Conservation (phyloP, 2,888 invertebrate genomes). For the Teleiodes luculella region DNA sequence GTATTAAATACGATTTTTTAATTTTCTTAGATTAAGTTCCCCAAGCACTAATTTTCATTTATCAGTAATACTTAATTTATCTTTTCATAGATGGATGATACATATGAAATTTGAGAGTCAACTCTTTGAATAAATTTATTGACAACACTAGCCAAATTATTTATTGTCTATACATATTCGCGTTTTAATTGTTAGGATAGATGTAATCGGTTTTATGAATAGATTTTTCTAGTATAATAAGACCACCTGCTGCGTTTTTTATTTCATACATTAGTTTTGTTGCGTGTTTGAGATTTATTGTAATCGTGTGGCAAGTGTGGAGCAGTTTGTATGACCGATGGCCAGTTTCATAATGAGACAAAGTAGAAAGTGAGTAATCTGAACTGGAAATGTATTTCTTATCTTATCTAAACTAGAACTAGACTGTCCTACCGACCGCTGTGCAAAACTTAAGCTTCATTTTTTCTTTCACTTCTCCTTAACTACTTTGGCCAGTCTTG, state of each 20-base stretch:
- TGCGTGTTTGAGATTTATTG: not conserved
- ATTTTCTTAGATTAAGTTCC: no score
- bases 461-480: no score
- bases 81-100: no score
- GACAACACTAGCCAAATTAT: constrained; percentile 29
- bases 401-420: no score
- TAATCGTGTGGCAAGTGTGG: not conserved
- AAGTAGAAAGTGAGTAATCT: no score
- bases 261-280: constrained; percentile 31
- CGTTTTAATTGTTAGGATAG: constrained; percentile 38
- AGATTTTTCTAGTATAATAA: constrained; percentile 11
- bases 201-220: constrained; percentile 24
- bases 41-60: no score
- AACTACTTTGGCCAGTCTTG: no score
- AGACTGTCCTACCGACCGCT: no score
- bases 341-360: not conserved
- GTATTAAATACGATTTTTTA: no score
- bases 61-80: no score
- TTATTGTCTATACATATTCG: constrained; percentile 35
- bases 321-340: not conserved
- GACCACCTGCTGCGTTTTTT: constrained; percentile 22
- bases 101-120: not conserved
- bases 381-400: no score
- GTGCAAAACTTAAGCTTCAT: no score
- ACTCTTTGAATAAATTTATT: not conserved